Base-by-base conservation (phyloP, 2,797 vertebrate species). In the Chanos chanos region DNA sequence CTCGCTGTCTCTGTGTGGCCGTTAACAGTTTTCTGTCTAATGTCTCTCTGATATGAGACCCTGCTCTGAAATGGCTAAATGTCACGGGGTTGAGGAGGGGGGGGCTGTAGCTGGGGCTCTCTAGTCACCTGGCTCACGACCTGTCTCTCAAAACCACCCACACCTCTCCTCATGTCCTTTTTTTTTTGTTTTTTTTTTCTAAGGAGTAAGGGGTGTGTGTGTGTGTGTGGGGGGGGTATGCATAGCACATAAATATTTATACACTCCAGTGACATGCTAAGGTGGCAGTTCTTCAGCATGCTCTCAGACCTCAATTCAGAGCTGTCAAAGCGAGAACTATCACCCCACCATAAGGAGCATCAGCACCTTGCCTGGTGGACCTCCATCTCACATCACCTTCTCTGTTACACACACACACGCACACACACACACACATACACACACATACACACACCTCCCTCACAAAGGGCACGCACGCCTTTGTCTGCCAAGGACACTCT, bases 401-500 rank as follows among this genome's bases (percentile, higher is more conserved):
- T 78, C 85, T 85, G 84, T 86, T 82, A 85, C 85, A 83, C 77
- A 77, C 61, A 52, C 80, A 81, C 86, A 76, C n/a, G n/a, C n/a
- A n/a, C n/a, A n/a, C n/a, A n/a, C n/a, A n/a, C n/a, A n/a, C n/a
- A n/a, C n/a, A n/a, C n/a, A n/a, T n/a, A n/a, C n/a, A n/a, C n/a
- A n/a, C n/a, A n/a, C n/a, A n/a, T n/a, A n/a, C n/a, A n/a, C n/a
- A n/a, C n/a, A n/a, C n/a, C n/a, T n/a, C n/a, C n/a, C 77, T 81
- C 82, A 88, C 83, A 89, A 89, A 89, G 86, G 87, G 86, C 86
- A 86, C 85, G 82, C 77, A 79, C 78, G n/a, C n/a, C n/a, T 82
- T 79, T 83, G 85, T 87, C 83, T 86, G 83, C 86, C 87, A 88
- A 88, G 87, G 87, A 89, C 85, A 79, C 68, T 56, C 84, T 83